These are phyloP conservation scores for Lates japonicus DNA, from an alignment of 2,797 vertebrate species.

Conservation along the genomic window DNA sequence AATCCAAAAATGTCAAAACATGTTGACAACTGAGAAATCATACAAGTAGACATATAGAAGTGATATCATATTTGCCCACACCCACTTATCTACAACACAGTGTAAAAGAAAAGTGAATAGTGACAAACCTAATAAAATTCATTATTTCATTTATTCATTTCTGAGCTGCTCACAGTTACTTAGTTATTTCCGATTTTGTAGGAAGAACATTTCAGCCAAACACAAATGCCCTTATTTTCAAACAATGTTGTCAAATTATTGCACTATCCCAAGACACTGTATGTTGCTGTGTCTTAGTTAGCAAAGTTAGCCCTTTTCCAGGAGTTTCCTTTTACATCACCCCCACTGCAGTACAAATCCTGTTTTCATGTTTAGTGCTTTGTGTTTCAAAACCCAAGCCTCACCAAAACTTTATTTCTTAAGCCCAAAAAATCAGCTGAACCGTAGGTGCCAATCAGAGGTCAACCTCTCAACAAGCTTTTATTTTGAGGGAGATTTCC, in stretches of 20 bases:
- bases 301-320: background rate
- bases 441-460: too few relatives aligned
- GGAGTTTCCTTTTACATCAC: background rate
- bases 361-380: background rate
- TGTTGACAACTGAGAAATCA: background rate
- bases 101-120: too few relatives aligned
- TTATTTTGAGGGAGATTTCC: too few relatives aligned
- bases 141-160: too few relatives aligned
- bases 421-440: background rate
- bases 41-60: background rate
- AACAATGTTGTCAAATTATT: background rate
- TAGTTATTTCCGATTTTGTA: background rate
- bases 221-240: background rate
- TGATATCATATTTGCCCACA: too few relatives aligned
- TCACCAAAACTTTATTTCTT: constrained; percentile 1
- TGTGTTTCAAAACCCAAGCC: constrained; percentile 6
- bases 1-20: background rate
- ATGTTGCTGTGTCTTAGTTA: background rate
- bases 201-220: background rate
- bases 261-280: background rate
- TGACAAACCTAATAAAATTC: too few relatives aligned
- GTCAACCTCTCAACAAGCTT: too few relatives aligned
- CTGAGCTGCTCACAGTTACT: background rate
- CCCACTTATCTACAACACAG: too few relatives aligned
- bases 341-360: background rate